phyloP scores from a whole-genome alignment of 1,140 invertebrate species.

The Drosophila carrolli region DNA sequence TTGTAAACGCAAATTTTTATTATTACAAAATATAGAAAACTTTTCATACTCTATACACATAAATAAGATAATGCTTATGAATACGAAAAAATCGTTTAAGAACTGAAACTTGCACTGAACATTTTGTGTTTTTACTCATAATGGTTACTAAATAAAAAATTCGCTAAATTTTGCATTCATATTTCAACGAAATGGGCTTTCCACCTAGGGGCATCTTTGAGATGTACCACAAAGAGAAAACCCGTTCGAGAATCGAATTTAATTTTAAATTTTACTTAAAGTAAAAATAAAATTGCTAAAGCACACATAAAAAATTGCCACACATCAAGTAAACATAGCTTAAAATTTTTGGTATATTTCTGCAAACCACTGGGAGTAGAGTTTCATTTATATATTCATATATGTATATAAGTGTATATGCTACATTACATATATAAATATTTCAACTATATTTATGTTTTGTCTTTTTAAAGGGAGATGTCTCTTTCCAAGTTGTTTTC shows the following conservation, averaged over 20 bases:
- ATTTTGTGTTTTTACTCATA: slow-evolving; percentile 45
- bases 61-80: slow-evolving; percentile 80
- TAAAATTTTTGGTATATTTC: slow-evolving; percentile 82
- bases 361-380: slow-evolving; percentile 80
- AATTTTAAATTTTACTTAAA: slow-evolving; percentile 77
- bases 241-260: slow-evolving; percentile 47
- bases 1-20: slow-evolving; percentile 80
- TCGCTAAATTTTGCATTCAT: slow-evolving; percentile 71
- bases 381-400: slow-evolving; percentile 56
- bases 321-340: slow-evolving; percentile 77
- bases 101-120: slow-evolving; percentile 80
- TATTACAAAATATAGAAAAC: slow-evolving; percentile 81
- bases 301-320: slow-evolving; percentile 77
- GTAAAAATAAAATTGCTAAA: slow-evolving; percentile 81
- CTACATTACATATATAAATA: slow-evolving; percentile 72
- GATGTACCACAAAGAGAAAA: slow-evolving; percentile 14
- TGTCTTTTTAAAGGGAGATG: slow-evolving; percentile 42
- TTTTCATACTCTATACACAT: slow-evolving; percentile 73
- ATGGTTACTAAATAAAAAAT: slow-evolving; percentile 67
- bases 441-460: slow-evolving; percentile 68
- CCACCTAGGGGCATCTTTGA: slow-evolving; percentile 52
- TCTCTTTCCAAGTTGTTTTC: slow-evolving; percentile 9
- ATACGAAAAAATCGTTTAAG: slow-evolving; percentile 67
- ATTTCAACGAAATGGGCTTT: slow-evolving; percentile 32
- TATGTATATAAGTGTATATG: slow-evolving; percentile 49